phyloP scores from a whole-genome alignment of 2,113 vertebrate species.

The Oncorhynchus mykiss region DNA sequence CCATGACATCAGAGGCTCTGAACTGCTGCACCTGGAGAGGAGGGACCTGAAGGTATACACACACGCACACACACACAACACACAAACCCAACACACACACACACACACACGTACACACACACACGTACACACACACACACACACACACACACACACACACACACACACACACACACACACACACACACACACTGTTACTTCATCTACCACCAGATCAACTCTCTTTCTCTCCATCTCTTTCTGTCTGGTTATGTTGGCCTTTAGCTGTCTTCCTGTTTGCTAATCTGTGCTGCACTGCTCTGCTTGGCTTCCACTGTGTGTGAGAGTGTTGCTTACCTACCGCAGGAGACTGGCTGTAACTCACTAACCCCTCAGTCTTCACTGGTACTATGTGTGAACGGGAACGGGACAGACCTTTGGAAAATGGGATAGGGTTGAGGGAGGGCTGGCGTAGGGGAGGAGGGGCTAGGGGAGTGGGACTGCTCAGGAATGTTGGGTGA shows the following conservation, averaged over 20 bases:
- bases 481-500: no score
- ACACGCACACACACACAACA: no score
- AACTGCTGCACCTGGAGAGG: conserved; percentile 99
- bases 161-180: no score
- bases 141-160: no score
- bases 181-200: conserved; percentile 10
- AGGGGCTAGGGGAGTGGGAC: not conserved
- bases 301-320: conserved; percentile 73
- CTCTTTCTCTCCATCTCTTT: conserved; percentile 8
- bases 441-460: not conserved
- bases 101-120: no score
- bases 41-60: conserved; percentile 94
- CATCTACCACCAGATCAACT: conserved; percentile 63
- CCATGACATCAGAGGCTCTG: conserved; percentile 98
- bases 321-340: conserved; percentile 1
- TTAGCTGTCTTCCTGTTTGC: conserved; percentile 52
- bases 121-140: no score
- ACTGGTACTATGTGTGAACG: not conserved
- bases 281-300: conserved; percentile 64
- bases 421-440: no score
- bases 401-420: not conserved
- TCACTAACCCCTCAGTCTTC: conserved; percentile 12
- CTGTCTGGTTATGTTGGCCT: conserved; percentile 22
- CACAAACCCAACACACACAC: no score
- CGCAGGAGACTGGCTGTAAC: not conserved